Base-by-base conservation (phyloP, 2,797 vertebrate species). In the Takifugu rubripes region DNA sequence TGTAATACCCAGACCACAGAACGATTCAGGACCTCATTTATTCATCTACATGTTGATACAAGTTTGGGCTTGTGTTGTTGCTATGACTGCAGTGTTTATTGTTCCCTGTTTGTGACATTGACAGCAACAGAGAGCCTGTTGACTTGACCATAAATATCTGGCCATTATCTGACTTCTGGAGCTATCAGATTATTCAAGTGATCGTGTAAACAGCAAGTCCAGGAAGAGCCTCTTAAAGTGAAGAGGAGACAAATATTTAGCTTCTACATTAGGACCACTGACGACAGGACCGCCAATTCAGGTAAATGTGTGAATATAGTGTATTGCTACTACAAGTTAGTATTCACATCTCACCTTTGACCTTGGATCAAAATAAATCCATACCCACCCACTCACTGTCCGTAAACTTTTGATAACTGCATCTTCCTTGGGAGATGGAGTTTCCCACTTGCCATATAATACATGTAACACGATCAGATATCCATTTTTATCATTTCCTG, bases 361-460 rank as follows among this genome's bases (percentile, higher is more conserved):
- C 58, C 40, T 47, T 61, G 43, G 1, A 51, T 21, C 21, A 61
- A 21, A 0, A 4, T 6, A 16, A 26, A 14, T 3, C 33, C 6
- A 40, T 5, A 2, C 52, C 25, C 17, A 14, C 16, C 54, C 36
- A 54, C 7, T 40, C 46, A 49, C 16, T 56, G 33, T 31, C 25
- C 44, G 14, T 47, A 16, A 52, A 12, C 15, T 47, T 43, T 15
- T 44, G 43, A 11, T 59, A 8, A 43, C 36, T 49, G 10, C 21
- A 58, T 43, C 27, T 49, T 49, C 25, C 15, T 40, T 43, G 52
- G 40, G 25, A 46, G 47, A 54, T 61, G 27, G 36, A 55, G 17
- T 48, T 49, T 44, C 56, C 26, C 10, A 27, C 50, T 47, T 25
- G n/a, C 25, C 29, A 15, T 12, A 15, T 17, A 54, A 60, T 9